Evolutionary conservation across 2,797 vertebrate genomes (phyloP).

Genomic region (Syngnathus rostellatus): DNA sequence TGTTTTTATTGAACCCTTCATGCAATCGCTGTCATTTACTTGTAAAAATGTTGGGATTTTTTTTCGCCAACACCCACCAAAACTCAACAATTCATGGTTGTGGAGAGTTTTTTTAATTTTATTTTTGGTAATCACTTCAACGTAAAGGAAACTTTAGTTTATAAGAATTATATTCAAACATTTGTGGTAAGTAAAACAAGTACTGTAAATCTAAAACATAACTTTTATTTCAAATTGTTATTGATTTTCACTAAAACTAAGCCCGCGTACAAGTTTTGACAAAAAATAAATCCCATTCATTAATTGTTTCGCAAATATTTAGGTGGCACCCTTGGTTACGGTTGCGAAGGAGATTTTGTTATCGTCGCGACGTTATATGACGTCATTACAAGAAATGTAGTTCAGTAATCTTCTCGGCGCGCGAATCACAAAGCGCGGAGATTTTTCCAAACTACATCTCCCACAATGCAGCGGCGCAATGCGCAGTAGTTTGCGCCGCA

Average conservation of each 20-base stretch:
- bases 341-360: slow-evolving; percentile 18
- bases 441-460: slow-evolving; percentile 44
- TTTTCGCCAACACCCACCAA: background rate
- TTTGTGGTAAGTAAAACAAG: background rate
- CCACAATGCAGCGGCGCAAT: slow-evolving; percentile 49
- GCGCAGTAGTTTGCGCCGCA: slow-evolving; percentile 39
- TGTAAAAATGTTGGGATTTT: too few species aligned
- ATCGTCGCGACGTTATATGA: background rate
- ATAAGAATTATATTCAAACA: background rate
- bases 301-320: slow-evolving; percentile 33
- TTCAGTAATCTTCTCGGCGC: slow-evolving; percentile 1
- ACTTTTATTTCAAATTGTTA: too few species aligned
- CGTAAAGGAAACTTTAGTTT: too few species aligned
- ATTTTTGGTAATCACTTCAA: background rate
- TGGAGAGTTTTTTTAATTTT: too few species aligned
- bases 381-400: slow-evolving; percentile 50
- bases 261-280: too few species aligned
- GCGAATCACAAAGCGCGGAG: fast-evolving
- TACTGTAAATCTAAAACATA: too few species aligned
- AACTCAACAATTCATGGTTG: background rate
- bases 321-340: slow-evolving; percentile 29
- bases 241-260: too few species aligned
- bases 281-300: background rate
- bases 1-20: background rate
- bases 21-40: background rate